Conservation (phyloP, 2,888 invertebrate species). For the Eupithecia centaureata region DNA sequence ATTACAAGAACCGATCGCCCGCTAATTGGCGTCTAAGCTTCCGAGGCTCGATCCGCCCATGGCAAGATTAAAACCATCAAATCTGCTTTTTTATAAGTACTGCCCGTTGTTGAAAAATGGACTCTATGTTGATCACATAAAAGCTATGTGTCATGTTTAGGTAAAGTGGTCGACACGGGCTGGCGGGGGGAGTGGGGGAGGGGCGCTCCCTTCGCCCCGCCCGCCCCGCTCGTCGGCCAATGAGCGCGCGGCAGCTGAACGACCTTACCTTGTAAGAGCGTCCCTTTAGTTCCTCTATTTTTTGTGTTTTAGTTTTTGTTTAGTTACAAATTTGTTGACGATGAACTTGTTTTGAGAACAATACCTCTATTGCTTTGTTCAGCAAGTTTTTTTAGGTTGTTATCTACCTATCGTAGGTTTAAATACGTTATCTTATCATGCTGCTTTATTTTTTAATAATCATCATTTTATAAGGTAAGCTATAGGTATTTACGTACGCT, state of each 20-base stretch:
- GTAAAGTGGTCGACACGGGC: constrained; percentile 62
- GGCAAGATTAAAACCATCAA: constrained; percentile 77
- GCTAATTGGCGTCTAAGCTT: constrained; percentile 79
- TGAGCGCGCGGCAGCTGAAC: constrained; percentile 64
- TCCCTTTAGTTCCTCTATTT: constrained; percentile 73
- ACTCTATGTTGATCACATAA: constrained; percentile 54
- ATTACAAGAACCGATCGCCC: constrained; percentile 62
- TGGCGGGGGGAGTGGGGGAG: constrained; percentile 74
- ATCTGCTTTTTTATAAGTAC: constrained; percentile 58
- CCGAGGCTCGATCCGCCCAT: constrained; percentile 79
- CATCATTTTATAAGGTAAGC: too few relatives aligned
- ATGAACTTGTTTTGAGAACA: constrained; percentile 27
- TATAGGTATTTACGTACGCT: too few relatives aligned
- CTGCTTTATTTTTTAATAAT: background rate
- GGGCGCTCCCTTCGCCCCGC: constrained; percentile 72
- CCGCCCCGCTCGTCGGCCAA: constrained; percentile 74
- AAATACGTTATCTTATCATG: background rate
- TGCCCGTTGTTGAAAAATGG: constrained; percentile 48
- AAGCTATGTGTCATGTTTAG: constrained; percentile 59
- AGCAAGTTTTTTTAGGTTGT: background rate
- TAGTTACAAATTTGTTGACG: constrained; percentile 45
- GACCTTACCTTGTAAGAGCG: constrained; percentile 80
- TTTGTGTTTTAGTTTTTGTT: constrained; percentile 55
- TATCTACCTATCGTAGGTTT: background rate
- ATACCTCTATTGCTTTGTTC: constrained; percentile 21